These are phyloP conservation scores for Hemicrepidius hirtus DNA, from an alignment of 2,888 invertebrate genomes.

Conservation along the genomic window DNA sequence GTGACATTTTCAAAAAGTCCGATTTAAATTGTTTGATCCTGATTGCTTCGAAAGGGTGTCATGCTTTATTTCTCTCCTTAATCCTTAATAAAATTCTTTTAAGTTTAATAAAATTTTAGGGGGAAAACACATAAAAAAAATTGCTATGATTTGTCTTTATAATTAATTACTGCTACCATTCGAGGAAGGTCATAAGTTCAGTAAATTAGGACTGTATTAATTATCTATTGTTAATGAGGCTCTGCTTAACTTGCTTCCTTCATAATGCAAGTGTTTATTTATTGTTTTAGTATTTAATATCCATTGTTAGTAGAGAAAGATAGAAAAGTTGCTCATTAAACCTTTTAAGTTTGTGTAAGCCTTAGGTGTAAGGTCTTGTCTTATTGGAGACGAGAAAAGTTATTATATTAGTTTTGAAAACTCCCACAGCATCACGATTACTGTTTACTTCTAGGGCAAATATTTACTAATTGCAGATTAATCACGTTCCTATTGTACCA, in stretches of 20 bases:
- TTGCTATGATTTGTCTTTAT: too few relatives aligned
- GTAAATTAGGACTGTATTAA: slow-evolving; percentile 22
- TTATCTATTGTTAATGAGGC: slow-evolving; percentile 5
- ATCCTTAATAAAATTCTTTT: too few relatives aligned
- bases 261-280: slow-evolving; percentile 12
- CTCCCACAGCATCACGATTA: slow-evolving; percentile 26
- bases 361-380: too few relatives aligned
- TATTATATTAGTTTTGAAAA: slow-evolving; percentile 10
- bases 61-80: not conserved
- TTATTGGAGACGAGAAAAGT: slow-evolving; percentile 22
- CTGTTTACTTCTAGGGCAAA: slow-evolving; percentile 13
- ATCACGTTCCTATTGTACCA: slow-evolving; percentile 35
- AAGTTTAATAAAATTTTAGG: too few relatives aligned
- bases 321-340: slow-evolving; percentile 1
- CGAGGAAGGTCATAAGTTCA: slow-evolving; percentile 10
- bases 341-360: slow-evolving; percentile 12
- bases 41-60: slow-evolving; percentile 1
- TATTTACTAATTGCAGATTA: slow-evolving; percentile 39
- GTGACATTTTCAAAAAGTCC: slow-evolving; percentile 12
- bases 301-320: slow-evolving; percentile 11
- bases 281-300: not conserved
- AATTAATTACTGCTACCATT: too few relatives aligned
- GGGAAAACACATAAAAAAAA: too few relatives aligned
- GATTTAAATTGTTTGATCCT: not conserved
- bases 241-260: slow-evolving; percentile 15